phyloP scores from a whole-genome alignment of 37 sponge, comb jelly and placozoan species.

The Beroe forskalii region DNA sequence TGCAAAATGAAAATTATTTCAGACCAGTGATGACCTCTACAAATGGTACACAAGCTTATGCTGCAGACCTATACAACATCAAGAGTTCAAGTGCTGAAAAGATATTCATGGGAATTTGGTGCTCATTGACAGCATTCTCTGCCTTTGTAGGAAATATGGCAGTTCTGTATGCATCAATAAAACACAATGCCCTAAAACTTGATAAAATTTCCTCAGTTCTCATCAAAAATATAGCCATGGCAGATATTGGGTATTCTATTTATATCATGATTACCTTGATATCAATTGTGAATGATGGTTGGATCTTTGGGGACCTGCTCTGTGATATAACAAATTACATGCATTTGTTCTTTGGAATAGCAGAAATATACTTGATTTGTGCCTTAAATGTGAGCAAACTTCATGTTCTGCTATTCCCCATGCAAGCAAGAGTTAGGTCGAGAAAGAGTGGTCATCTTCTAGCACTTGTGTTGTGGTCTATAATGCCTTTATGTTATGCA shows the following conservation, averaged over 20 bases:
- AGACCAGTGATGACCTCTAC: too few species aligned
- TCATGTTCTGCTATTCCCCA: conserved; percentile 23
- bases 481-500: conserved; percentile 70
- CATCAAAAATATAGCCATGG: background rate
- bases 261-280: background rate
- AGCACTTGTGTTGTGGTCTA: conserved; percentile 78
- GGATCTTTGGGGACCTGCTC: conserved; percentile 1
- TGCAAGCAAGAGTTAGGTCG: conserved; percentile 1
- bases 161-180: conserved; percentile 1
- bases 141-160: background rate
- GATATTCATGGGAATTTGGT: background rate
- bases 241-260: conserved; percentile 3
- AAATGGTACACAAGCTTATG: too few species aligned
- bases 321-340: conserved; percentile 29
- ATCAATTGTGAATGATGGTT: background rate
- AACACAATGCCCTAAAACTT: conserved; percentile 8
- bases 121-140: background rate
- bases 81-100: background rate
- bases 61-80: background rate
- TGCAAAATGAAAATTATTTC: too few species aligned
- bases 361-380: conserved; percentile 34
- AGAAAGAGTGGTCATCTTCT: conserved; percentile 36
- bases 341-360: conserved; percentile 15
- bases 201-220: conserved; percentile 2
- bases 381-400: conserved; percentile 27